These are phyloP conservation scores for Pollicipes pollicipes DNA, from an alignment of 1,140 invertebrate species.

Conservation along the genomic window DNA sequence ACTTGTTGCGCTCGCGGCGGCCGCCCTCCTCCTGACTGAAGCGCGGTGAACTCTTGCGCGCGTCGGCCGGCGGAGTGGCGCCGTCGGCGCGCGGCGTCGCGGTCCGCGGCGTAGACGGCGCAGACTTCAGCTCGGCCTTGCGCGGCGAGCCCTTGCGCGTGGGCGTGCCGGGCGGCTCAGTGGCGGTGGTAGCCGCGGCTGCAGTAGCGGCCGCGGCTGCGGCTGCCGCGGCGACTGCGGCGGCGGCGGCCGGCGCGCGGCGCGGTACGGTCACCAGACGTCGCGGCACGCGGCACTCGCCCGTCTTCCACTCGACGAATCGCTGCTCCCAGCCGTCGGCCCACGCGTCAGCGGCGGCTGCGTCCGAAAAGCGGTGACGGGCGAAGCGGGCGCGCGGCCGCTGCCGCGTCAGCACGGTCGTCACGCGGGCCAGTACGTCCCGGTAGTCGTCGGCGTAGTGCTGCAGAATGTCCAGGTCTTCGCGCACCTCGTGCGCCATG, in stretches of 20 bases:
- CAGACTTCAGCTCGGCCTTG: neutral
- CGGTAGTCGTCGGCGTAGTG: constrained; percentile 1
- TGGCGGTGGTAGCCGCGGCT: too few relatives aligned
- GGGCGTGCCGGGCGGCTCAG: neutral
- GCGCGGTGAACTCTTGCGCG: neutral
- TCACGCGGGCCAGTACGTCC: neutral
- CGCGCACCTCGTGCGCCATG: neutral
- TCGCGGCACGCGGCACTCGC: neutral
- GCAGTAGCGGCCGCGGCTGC: too few relatives aligned
- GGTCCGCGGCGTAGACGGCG: neutral
- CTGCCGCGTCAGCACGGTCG: neutral
- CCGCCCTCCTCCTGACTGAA: neutral
- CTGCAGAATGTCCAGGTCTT: neutral
- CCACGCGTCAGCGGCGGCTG: neutral
- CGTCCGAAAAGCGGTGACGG: neutral
- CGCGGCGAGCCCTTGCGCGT: neutral
- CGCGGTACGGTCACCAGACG: neutral
- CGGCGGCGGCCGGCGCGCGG: neutral
- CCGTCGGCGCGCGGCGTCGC: too few relatives aligned
- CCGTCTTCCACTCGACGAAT: neutral
- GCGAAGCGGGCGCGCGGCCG: neutral
- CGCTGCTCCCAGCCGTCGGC: neutral
- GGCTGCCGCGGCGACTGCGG: too few relatives aligned
- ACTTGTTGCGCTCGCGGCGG: neutral
- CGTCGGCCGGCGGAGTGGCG: neutral